Evolutionary conservation across 2,797 vertebrate genomes (phyloP).

Genomic region (Paramormyrops hopkinsi): DNA sequence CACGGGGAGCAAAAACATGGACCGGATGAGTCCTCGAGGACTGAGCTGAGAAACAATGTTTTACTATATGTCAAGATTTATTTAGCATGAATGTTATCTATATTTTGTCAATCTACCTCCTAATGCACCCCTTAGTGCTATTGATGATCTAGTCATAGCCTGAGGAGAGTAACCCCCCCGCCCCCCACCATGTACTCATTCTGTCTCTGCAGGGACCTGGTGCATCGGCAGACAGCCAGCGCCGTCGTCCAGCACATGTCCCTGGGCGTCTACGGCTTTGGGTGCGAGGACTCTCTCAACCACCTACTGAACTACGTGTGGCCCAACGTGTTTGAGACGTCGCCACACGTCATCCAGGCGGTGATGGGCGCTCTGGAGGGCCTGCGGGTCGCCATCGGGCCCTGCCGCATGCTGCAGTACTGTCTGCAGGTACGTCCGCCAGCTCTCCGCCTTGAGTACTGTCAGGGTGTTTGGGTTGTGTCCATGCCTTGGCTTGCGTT

Average conservation of each 20-base stretch:
- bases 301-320: slow-evolving; percentile 96
- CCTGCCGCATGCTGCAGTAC: slow-evolving; percentile 97
- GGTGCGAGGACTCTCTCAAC: slow-evolving; percentile 95
- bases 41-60: background rate
- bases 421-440: slow-evolving; percentile 79
- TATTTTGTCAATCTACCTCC: background rate
- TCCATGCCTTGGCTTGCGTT: background rate
- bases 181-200: background rate
- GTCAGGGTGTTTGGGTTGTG: background rate
- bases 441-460: background rate
- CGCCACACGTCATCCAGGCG: slow-evolving; percentile 95
- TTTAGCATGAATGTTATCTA: background rate
- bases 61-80: background rate
- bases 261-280: slow-evolving; percentile 92
- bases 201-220: slow-evolving; percentile 75
- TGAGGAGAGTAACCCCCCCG: background rate
- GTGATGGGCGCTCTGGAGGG: slow-evolving; percentile 98
- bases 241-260: slow-evolving; percentile 98
- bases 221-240: slow-evolving; percentile 93
- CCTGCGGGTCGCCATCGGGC: slow-evolving; percentile 89
- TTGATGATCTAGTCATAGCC: background rate
- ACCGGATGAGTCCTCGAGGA: background rate
- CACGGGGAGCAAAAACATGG: background rate
- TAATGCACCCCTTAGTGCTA: background rate
- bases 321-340: slow-evolving; percentile 98